These are phyloP conservation scores for Eupithecia exiguata DNA, from an alignment of 2,888 invertebrate genomes.

Conservation along the genomic window DNA sequence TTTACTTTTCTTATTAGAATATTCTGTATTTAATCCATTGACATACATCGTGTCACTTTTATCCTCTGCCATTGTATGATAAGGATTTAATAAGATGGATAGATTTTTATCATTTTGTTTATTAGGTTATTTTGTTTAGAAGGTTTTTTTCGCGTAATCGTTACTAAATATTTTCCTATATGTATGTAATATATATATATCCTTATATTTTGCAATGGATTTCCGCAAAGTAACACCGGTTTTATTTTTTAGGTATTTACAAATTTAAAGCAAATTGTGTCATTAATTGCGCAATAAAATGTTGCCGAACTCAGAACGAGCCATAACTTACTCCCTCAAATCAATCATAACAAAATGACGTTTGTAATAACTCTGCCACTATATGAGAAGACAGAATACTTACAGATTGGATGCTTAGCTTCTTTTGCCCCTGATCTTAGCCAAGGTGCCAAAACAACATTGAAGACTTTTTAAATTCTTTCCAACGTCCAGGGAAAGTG, in stretches of 20 bases:
- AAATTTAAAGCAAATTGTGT: background rate
- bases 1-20: no score
- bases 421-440: slow-evolving; percentile 11
- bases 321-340: background rate
- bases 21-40: no score
- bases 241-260: background rate
- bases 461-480: slow-evolving; percentile 68
- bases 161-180: no score
- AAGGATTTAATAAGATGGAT: background rate
- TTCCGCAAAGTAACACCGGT: no score
- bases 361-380: background rate
- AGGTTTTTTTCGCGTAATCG: no score
- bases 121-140: no score
- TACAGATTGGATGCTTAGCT: slow-evolving; percentile 14
- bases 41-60: background rate
- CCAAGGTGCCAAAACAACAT: slow-evolving; percentile 42
- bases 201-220: no score
- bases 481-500: slow-evolving; percentile 68
- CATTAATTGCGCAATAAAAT: background rate
- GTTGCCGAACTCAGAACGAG: background rate
- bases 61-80: background rate
- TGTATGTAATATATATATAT: no score
- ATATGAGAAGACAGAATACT: background rate
- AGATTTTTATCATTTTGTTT: background rate
- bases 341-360: background rate